Evolutionary conservation across 2,797 vertebrate genomes (phyloP).

Genomic region (Limnodromus scolopaceus): DNA sequence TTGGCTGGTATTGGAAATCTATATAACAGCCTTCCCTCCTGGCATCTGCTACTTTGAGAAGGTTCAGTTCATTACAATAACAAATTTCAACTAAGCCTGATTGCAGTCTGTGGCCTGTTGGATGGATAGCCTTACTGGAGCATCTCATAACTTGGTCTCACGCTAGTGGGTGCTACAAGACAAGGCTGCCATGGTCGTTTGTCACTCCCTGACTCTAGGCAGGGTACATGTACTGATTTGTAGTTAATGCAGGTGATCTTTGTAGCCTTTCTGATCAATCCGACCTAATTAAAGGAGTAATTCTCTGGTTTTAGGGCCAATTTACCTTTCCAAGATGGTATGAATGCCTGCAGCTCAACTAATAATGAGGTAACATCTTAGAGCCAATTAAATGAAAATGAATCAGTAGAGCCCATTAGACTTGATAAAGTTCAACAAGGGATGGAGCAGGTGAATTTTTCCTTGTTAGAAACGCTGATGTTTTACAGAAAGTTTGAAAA

Average conservation of each 20-base stretch:
- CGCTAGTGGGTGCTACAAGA: background rate
- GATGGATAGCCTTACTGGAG: background rate
- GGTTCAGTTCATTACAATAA: slow-evolving; percentile 67
- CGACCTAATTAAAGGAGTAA: slow-evolving; percentile 70
- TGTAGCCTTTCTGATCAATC: slow-evolving; percentile 67
- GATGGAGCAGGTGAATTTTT: background rate
- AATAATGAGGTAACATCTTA: slow-evolving; percentile 66
- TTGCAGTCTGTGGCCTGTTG: background rate
- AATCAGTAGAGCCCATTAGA: slow-evolving; percentile 46
- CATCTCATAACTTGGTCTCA: background rate
- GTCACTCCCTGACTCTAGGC: background rate
- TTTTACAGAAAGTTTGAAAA: background rate
- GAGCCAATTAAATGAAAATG: slow-evolving; percentile 71
- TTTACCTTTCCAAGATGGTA: slow-evolving; percentile 43
- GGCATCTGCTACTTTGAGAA: slow-evolving; percentile 62
- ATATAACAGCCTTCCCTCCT: slow-evolving; percentile 59
- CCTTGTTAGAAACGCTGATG: background rate
- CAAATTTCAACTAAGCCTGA: background rate
- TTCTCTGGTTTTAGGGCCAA: slow-evolving; percentile 45
- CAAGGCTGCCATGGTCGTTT: background rate
- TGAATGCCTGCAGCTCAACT: slow-evolving; percentile 50
- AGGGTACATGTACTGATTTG: background rate
- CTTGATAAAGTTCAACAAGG: slow-evolving; percentile 53
- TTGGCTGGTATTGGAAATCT: slow-evolving; percentile 75
- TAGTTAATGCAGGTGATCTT: slow-evolving; percentile 35